Conservation (phyloP, 2,113 vertebrate genomes). For the Chunga burmeisteri region DNA sequence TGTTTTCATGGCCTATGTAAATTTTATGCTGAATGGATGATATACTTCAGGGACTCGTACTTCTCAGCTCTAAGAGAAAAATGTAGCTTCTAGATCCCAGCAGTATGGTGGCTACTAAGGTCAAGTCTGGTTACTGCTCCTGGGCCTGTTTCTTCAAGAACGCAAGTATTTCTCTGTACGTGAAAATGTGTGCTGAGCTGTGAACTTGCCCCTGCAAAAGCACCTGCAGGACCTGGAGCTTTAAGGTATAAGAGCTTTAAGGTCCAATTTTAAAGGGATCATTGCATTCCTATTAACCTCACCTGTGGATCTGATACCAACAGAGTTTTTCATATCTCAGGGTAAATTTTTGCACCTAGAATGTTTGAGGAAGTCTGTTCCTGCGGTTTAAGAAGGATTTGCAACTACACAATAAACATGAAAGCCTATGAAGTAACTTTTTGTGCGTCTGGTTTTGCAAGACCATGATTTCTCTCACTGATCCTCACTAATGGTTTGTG, state of each 20-base stretch:
- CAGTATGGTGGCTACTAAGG: background rate
- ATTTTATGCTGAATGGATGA: background rate
- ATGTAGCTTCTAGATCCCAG: background rate
- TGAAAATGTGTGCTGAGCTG: background rate
- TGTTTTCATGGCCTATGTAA: background rate
- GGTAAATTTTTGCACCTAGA: background rate
- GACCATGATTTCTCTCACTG: background rate
- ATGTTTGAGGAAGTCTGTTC: background rate
- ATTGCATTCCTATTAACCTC: background rate
- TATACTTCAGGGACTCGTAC: background rate
- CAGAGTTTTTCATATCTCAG: background rate
- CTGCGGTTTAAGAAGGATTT: background rate
- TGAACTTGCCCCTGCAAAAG: background rate
- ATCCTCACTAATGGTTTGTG: background rate
- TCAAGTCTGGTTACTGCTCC: background rate
- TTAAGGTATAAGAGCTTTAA: background rate
- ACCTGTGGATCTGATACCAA: background rate
- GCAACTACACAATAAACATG: background rate
- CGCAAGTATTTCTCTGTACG: rapidly evolving
- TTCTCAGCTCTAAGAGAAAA: background rate
- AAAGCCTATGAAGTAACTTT: background rate
- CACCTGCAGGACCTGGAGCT: background rate
- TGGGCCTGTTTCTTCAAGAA: background rate
- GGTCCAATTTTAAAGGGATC: background rate
- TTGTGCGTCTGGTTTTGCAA: background rate